Evolutionary conservation across 92 coral and sea anemone species (phyloP).

Genomic region (Virgularia gustaviana): DNA sequence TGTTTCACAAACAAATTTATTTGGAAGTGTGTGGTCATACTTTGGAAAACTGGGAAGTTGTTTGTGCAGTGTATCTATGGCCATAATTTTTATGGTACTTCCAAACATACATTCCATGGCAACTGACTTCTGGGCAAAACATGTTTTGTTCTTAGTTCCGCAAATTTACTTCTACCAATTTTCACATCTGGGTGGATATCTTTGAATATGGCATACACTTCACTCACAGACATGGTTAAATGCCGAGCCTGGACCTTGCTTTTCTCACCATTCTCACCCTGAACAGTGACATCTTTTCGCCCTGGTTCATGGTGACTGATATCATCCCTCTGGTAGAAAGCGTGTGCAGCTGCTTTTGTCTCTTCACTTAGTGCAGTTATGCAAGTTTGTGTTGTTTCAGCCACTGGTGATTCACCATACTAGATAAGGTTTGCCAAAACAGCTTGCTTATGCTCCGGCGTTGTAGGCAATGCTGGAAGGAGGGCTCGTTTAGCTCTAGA

Average conservation of each 20-base stretch:
- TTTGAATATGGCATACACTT: too few species aligned
- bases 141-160: too few species aligned
- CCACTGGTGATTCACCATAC: constrained; percentile 44
- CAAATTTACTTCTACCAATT: too few species aligned
- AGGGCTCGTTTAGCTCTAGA: constrained; percentile 11
- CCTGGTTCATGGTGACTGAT: too few species aligned
- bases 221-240: too few species aligned
- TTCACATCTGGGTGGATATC: too few species aligned
- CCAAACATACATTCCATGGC: too few species aligned
- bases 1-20: background rate
- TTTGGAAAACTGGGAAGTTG: background rate
- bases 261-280: background rate
- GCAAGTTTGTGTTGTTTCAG: constrained; percentile 18
- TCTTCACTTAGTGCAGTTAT: background rate
- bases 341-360: background rate
- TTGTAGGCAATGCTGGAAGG: background rate
- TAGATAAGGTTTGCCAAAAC: background rate
- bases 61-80: background rate
- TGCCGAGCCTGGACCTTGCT: too few species aligned
- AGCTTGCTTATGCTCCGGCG: background rate
- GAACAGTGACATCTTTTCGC: background rate
- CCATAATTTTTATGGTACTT: too few species aligned
- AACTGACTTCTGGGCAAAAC: too few species aligned
- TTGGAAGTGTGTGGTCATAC: too few species aligned
- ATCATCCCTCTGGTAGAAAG: background rate